Conservation (phyloP, 2,113 vertebrate species). For the Strix aluco region DNA sequence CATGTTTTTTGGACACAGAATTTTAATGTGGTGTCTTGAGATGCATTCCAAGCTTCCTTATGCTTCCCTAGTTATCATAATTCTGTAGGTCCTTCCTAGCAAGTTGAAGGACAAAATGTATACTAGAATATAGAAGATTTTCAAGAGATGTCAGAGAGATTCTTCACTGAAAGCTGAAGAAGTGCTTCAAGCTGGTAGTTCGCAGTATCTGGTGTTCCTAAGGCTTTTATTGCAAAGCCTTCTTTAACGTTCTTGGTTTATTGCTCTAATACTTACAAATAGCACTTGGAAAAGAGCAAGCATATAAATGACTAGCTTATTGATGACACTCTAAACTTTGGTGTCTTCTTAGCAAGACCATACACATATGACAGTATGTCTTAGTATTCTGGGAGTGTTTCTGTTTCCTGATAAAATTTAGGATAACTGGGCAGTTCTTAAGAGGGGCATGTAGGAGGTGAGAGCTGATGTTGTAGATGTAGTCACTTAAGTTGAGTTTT, state of each 20-base stretch:
- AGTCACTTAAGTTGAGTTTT: neutral
- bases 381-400: neutral
- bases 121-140: neutral
- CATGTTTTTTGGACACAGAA: neutral
- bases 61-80: neutral
- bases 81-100: neutral
- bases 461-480: neutral
- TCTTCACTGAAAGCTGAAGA: neutral
- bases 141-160: neutral
- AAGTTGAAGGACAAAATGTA: neutral
- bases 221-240: conserved; percentile 23
- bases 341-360: neutral
- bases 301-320: neutral
- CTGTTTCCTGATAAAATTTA: neutral
- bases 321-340: neutral
- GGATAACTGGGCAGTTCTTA: neutral
- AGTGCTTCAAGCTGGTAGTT: neutral
- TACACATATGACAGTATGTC: neutral
- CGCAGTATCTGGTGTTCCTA: neutral
- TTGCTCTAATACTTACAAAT: neutral
- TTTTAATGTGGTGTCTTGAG: neutral
- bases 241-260: conserved; percentile 8
- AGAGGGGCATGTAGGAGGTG: neutral
- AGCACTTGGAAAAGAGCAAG: neutral
- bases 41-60: neutral